phyloP scores from a whole-genome alignment of 2,113 vertebrate genomes.

The Salvelinus alpinus region DNA sequence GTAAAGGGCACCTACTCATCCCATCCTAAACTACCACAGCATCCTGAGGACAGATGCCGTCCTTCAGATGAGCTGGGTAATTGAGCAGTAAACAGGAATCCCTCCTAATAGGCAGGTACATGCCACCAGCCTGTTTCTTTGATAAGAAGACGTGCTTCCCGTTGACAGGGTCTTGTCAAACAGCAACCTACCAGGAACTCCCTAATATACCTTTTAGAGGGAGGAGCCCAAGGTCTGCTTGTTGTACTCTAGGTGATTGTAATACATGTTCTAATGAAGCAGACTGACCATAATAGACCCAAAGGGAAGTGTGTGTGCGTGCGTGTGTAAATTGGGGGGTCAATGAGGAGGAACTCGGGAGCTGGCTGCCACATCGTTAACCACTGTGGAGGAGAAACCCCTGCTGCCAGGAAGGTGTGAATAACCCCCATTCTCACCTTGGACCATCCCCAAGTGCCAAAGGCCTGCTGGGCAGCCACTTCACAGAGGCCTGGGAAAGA shows the following conservation, averaged over 20 bases:
- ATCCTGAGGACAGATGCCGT: not conserved
- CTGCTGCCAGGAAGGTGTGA: slow-evolving; percentile 69
- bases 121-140: slow-evolving; percentile 68
- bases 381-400: slow-evolving; percentile 3
- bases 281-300: slow-evolving; percentile 35
- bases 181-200: slow-evolving; percentile 7
- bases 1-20: too few species aligned
- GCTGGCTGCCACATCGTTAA: slow-evolving; percentile 59
- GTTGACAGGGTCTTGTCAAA: slow-evolving; percentile 68
- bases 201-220: not conserved
- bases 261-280: slow-evolving; percentile 44
- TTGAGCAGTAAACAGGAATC: slow-evolving; percentile 54
- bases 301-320: not conserved
- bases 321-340: slow-evolving; percentile 36
- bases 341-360: too few species aligned
- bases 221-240: slow-evolving; percentile 17
- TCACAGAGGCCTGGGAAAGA: slow-evolving; percentile 69
- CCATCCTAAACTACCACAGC: too few species aligned
- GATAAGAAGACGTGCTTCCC: slow-evolving; percentile 68
- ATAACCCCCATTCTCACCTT: slow-evolving; percentile 58
- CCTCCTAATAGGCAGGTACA: slow-evolving; percentile 63
- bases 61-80: slow-evolving; percentile 23
- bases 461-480: slow-evolving; percentile 67
- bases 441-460: slow-evolving; percentile 61
- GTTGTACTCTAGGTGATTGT: slow-evolving; percentile 21